Base-by-base conservation (phyloP, 2,888 invertebrate species). In the Gonocerus acuteangulatus region DNA sequence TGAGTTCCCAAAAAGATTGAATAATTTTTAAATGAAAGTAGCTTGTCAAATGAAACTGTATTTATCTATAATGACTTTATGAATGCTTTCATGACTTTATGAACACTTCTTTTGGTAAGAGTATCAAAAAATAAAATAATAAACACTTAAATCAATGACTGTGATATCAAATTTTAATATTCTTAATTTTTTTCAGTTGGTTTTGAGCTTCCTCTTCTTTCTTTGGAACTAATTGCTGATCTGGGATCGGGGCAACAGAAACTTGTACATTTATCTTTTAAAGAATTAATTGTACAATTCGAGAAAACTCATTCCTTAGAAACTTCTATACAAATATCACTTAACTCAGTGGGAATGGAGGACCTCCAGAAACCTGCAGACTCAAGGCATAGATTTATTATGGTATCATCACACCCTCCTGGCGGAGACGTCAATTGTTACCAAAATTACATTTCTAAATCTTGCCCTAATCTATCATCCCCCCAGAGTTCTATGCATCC, bases 281-380 rank as follows among this genome's bases (percentile, higher is more conserved):
- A 86, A 44, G 90, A 94, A 72, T 89, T 95, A 70, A 79, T 82
- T 44, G 82, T 91, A 54, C 82, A 82, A 51, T 88, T 86, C 71
- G 84, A 86, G 65, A 83, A 83, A 67, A 76, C 80, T 61, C 83
- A 83, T 66, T 77, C 77, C 19, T 81, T 81, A 69, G 85, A 87
- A 72, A 89, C 87, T 2, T 82, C 82, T 67, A 79, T 91, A 57
- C 85, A 87, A 75, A 84, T 91, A 13, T 85, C 89, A 0, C 76
- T 95, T 6, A 83, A 89, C 67, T 90, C 94, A 0, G 81, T 95
- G 19, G 79, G 88, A 2, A 90, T 95, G 87, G 94, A 95, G 73
- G 95, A 95, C 75, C 78, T 95, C 2, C 80, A 89, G 6, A 85
- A 87, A 70, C 82, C 86, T 1, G 80, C 82, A 18, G 86, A 86